Base-by-base conservation (phyloP, 2,797 vertebrate genomes). In the Liparis tanakae region DNA sequence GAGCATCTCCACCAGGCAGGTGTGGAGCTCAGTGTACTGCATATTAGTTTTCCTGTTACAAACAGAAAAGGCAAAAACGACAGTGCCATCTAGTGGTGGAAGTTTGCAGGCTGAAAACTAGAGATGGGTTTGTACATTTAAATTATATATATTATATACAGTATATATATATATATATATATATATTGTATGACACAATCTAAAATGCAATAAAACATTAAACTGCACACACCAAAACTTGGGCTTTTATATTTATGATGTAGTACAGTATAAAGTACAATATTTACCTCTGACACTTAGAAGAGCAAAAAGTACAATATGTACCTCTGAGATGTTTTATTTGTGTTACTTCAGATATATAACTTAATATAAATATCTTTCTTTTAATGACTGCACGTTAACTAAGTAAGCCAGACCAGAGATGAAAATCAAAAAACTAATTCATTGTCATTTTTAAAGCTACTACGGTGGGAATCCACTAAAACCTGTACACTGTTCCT, bases 11-110 rank as follows among this genome's bases (percentile, higher is more conserved):
- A 69, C 57, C 41, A 50, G 78, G 72, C 84, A 90, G 87, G 87
- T 88, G 86, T 67, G 75, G 71, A 63, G 34, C 46, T 72, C 37
- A 25, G 51, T 33, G 30, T 6, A 54, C 48, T 77, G 48, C 34
- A 65, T 43, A 67, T 67, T 25, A 69, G 59, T 51, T 51, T 36
- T 10, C 34, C 44, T 37, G 18, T 10, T 30, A 37, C 10, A 8
- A 17, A 18, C 5, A 10, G 4, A 30, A 68, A 69, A 57, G 18
- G 3, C 1, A 69, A 58, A 72, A 53, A 65, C 84, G 61, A 6
- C 25, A 68, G 57, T 82, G 83, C 81, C 91, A 93, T 82, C 92
- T 92, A 80, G 84, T 90, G 92, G 88, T 36, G 15, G 7, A 64
- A 1, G 22, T n/a, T 6, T 25, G n/a, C 15, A 66, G 20, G 18